A percentile compares a stretch with the other conserved stretches of the same genome.
Evolutionary conservation across 2,888 invertebrate genomes (phyloP).

Genomic region (Empis livida): DNA sequence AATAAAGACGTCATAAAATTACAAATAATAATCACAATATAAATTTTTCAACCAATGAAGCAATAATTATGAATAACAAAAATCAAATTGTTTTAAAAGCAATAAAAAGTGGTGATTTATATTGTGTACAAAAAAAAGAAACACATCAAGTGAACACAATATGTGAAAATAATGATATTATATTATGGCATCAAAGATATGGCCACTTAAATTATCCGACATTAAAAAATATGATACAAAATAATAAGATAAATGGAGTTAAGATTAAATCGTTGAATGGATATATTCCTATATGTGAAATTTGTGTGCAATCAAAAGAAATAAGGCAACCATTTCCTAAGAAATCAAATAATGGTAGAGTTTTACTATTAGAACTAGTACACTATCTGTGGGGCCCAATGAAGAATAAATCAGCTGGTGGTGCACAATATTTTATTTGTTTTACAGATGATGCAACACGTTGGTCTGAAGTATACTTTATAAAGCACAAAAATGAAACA

Average conservation of each 20-base stretch:
- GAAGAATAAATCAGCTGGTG: not conserved
- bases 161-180: not conserved
- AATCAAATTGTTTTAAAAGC: not conserved
- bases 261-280: not conserved
- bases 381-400: not conserved
- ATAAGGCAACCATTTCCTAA: not conserved
- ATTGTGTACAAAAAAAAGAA: not conserved
- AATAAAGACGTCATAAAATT: slow-evolving; percentile 1
- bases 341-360: not conserved
- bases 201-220: slow-evolving; percentile 3
- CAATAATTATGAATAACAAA: not conserved
- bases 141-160: not conserved
- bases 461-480: slow-evolving; percentile 1
- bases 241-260: slow-evolving; percentile 1
- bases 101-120: not conserved
- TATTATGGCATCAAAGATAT: not conserved
- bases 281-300: not conserved
- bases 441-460: slow-evolving; percentile 1
- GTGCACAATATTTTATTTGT: not conserved
- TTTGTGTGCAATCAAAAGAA: not conserved
- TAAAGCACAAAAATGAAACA: not conserved
- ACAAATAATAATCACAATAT: slow-evolving; percentile 3
- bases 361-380: not conserved
- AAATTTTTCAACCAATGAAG: not conserved
- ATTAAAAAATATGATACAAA: not conserved